These are phyloP conservation scores for Ochropleura plecta DNA, from an alignment of 2,888 invertebrate genomes.

Conservation along the genomic window DNA sequence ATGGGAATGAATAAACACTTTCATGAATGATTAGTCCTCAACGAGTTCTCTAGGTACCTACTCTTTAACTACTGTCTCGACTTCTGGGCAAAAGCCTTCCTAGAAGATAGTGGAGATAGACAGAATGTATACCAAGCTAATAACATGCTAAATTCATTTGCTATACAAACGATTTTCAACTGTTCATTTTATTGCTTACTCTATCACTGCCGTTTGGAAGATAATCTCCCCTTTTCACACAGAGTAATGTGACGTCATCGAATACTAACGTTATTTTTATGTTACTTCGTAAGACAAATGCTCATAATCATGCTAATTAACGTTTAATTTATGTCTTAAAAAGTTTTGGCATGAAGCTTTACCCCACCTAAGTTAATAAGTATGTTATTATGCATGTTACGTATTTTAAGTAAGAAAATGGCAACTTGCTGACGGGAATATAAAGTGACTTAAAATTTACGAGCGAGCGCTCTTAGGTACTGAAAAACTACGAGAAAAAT, in stretches of 20 bases:
- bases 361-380: neutral
- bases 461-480: conserved; percentile 24
- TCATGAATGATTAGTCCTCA: neutral
- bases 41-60: too few relatives aligned
- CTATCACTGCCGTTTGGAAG: neutral
- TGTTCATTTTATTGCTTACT: neutral
- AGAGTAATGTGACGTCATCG: neutral
- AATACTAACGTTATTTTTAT: neutral
- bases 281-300: neutral
- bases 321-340: neutral
- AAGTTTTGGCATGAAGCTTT: conserved; percentile 3
- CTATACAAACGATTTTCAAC: neutral
- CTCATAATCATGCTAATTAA: conserved; percentile 1
- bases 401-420: conserved; percentile 41
- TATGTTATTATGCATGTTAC: conserved; percentile 25
- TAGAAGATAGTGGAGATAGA: too few relatives aligned
- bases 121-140: too few relatives aligned
- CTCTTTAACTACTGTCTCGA: too few relatives aligned
- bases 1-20: neutral
- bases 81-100: too few relatives aligned
- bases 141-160: too few relatives aligned
- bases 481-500: conserved; percentile 31
- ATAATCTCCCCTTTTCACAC: neutral
- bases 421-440: conserved; percentile 38
- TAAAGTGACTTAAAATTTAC: conserved; percentile 48